These are phyloP conservation scores for Hirundichthys speculiger DNA, from an alignment of 2,113 vertebrate species.

Conservation along the genomic window DNA sequence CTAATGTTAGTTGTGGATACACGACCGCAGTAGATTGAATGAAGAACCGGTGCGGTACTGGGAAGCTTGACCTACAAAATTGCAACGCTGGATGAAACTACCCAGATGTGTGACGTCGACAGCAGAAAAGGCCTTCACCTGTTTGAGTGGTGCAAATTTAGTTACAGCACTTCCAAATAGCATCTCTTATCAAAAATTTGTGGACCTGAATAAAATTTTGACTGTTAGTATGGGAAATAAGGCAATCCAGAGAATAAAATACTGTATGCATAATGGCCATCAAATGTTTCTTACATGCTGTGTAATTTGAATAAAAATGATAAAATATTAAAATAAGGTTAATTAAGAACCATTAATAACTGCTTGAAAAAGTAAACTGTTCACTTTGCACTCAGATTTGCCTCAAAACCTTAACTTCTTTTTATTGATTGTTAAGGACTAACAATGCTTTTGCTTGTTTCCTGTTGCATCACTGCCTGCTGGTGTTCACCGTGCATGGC, in stretches of 20 bases:
- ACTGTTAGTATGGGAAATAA: no score
- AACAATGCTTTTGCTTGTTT: conserved; percentile 10
- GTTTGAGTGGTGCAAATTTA: no score
- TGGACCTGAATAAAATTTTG: no score
- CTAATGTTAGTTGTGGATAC: no score
- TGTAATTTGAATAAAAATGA: not conserved
- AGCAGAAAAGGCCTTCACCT: no score
- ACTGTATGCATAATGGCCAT: not conserved
- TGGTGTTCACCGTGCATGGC: conserved; percentile 2
- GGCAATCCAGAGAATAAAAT: not conserved
- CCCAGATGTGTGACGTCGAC: no score
- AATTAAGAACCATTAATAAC: not conserved
- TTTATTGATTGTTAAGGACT: conserved; percentile 39
- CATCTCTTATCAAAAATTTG: no score
- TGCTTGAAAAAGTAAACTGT: not conserved
- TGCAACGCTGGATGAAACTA: no score
- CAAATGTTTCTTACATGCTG: not conserved
- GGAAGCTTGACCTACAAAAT: no score
- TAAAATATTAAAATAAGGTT: not conserved
- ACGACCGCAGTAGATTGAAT: no score
- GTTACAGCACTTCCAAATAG: no score
- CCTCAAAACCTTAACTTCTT: conserved; percentile 35
- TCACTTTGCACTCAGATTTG: conserved; percentile 3
- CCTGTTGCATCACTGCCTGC: conserved; percentile 16
- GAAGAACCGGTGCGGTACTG: no score